Evolutionary conservation across 2,113 vertebrate genomes (phyloP).

Genomic region (Boulengeromyrus knoepffleri): DNA sequence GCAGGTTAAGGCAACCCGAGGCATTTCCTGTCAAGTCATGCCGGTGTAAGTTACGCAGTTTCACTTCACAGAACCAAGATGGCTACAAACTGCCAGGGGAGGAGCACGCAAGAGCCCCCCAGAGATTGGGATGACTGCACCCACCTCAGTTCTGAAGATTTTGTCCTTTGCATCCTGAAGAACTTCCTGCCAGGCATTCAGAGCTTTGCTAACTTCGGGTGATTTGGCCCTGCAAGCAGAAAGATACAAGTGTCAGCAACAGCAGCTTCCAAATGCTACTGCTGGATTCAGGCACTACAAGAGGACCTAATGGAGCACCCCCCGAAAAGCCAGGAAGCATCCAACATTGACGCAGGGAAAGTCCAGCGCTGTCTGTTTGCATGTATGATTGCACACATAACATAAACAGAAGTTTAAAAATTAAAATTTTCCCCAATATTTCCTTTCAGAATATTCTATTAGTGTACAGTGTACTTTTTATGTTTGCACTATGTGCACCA

Average conservation of each 20-base stretch:
- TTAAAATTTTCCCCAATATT: neutral
- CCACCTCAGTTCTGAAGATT: slow-evolving; percentile 46
- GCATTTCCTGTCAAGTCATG: neutral
- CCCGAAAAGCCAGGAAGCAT: neutral
- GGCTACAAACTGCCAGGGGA: neutral
- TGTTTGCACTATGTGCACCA: neutral
- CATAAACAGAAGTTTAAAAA: no score
- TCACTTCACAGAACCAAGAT: neutral
- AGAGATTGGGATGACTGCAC: neutral
- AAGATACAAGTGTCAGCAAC: no score
- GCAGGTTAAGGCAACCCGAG: neutral
- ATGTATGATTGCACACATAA: neutral
- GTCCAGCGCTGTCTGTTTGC: neutral
- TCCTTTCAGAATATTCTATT: neutral
- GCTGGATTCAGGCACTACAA: neutral
- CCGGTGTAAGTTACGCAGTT: neutral
- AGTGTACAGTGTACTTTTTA: neutral
- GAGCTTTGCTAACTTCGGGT: slow-evolving; percentile 18
- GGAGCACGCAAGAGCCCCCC: neutral
- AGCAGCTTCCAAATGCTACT: neutral
- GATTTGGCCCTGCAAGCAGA: slow-evolving; percentile 35
- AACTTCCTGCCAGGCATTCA: slow-evolving; percentile 31
- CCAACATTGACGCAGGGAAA: neutral
- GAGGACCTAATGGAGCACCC: neutral
- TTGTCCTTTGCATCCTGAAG: slow-evolving; percentile 46